Evolutionary conservation across 2,113 vertebrate species (phyloP), one percentile per base, ranked within the genome.

Genomic region (Oxygymnocypris stewartii): DNA sequence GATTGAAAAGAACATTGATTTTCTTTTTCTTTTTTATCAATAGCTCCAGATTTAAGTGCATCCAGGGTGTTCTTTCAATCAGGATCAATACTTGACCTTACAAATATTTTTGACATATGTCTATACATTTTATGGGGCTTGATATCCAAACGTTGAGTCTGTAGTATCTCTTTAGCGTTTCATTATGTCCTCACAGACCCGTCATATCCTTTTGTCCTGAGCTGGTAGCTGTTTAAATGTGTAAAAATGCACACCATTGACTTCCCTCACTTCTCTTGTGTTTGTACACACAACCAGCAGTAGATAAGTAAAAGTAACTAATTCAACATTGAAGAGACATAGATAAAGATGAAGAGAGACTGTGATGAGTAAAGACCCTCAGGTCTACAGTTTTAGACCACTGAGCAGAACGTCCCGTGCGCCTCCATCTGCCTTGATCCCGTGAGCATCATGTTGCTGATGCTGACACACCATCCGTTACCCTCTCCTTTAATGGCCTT

Each of bases 41-140:
- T 86, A 69, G 37, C 80, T 61, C 86, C 28, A 81, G 86, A 54
- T 88, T 87, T 88, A 87, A 88, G 79, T 85, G 85, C 69, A 87
- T 90, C 87, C 49, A 61, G 85, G 89, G 85, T 79, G 82, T 84
- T 79, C 85, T 90, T 87, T 75, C 67, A 82, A 82, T 75, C 8
- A 69, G 18, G 79, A 85, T 90, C 89, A 84, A 90, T 90, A 90
- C 35, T 88, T 88, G 87, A 88, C 89, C 89, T 71, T 88, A 61
- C 84, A 84, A 85, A 88, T 87, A 84, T 88, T 87, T 90, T 74
- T 87, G 84, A 85, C 87, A 71, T 86, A 59, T 84, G 82, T 59
- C 65, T 85, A 84, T 84, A 87, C 74, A 87, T 89, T 85, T 75
- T 85, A 83, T 88, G 77, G 51, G 42, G 74, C 28, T 89, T 75